Evolutionary conservation across 2,797 vertebrate genomes (phyloP).

Genomic region (Nyctalus aviator): DNA sequence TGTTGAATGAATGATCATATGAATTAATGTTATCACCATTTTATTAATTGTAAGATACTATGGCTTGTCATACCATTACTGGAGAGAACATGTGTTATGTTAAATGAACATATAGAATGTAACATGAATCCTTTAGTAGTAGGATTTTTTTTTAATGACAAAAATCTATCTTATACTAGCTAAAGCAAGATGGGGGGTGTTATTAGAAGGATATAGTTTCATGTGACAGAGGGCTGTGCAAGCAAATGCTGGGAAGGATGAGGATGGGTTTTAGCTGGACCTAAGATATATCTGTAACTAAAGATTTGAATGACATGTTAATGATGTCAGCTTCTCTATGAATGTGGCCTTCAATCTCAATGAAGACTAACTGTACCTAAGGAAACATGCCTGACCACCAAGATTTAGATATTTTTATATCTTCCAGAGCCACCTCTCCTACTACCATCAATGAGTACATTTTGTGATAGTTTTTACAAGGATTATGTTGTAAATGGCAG

Average conservation of each 20-base stretch:
- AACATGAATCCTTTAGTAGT: neutral
- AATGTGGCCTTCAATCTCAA: neutral
- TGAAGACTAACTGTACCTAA: neutral
- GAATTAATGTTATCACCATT: neutral
- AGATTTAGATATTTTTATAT: neutral
- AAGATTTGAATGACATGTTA: neutral
- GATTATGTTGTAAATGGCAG: neutral
- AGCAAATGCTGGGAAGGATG: neutral
- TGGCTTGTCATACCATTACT: neutral
- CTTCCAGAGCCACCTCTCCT: neutral
- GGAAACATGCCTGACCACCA: neutral
- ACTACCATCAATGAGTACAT: neutral
- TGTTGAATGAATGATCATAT: neutral
- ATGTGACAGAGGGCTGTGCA: neutral
- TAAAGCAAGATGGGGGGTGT: neutral
- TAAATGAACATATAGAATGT: neutral
- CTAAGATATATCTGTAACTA: neutral
- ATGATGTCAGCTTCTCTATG: neutral
- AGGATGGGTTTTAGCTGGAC: neutral
- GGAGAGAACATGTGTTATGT: neutral
- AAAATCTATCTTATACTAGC: neutral
- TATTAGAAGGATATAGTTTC: neutral
- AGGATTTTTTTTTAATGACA: slow-evolving; percentile 19
- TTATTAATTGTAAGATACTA: neutral
- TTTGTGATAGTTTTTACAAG: neutral